A percentile compares a stretch with the other conserved stretches of the same genome.
These are phyloP conservation scores for Vireo griseus DNA, from an alignment of 2,797 vertebrate species.

Conservation along the genomic window DNA sequence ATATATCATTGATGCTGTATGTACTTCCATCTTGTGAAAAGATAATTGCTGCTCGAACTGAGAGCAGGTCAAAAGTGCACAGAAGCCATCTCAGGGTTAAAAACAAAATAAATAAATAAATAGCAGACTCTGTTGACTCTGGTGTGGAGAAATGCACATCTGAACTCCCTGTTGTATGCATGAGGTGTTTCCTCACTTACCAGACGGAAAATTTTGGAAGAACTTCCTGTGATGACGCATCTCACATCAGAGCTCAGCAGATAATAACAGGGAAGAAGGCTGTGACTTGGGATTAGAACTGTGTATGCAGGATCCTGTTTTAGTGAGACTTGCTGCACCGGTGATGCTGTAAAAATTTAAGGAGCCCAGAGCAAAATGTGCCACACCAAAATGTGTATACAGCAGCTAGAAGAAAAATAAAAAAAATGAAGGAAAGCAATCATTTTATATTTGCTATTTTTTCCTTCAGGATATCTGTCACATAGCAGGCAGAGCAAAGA, in stretches of 20 bases:
- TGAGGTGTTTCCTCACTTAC: background rate
- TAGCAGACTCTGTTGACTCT: background rate
- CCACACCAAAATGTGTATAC: background rate
- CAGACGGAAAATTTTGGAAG: background rate
- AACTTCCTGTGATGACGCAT: background rate
- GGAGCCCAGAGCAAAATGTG: background rate
- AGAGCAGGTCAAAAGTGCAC: slow-evolving; percentile 22
- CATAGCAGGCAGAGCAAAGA: background rate
- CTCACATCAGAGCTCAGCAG: background rate
- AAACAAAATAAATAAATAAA: background rate
- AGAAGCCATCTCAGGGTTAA: background rate
- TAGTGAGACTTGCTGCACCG: background rate
- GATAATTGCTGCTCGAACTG: background rate
- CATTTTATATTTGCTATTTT: background rate
- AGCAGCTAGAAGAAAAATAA: background rate
- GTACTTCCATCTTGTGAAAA: background rate
- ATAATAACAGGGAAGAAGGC: background rate
- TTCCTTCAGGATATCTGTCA: background rate
- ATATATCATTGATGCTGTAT: background rate
- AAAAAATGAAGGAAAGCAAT: background rate
- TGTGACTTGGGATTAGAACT: background rate
- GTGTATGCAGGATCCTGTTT: background rate
- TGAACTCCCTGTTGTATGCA: slow-evolving; percentile 2
- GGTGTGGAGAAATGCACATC: background rate
- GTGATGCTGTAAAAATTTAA: background rate